Evolutionary conservation across 2,113 vertebrate species (phyloP).

Genomic region (Vanacampus margaritifer): DNA sequence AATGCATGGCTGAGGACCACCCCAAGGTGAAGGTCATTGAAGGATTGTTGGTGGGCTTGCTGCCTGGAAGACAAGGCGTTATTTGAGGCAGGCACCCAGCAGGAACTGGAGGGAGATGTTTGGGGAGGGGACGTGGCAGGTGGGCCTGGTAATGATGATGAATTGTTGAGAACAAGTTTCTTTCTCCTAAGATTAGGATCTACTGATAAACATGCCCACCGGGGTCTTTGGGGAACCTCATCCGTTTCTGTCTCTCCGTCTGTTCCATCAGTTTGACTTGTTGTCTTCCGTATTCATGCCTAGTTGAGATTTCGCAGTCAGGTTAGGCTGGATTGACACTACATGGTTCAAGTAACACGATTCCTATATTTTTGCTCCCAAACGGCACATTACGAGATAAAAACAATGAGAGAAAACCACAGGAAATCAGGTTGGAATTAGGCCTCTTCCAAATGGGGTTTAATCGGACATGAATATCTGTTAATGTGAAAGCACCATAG

Average conservation of each 20-base stretch:
- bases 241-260: slow-evolving; percentile 39
- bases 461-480: too few species aligned
- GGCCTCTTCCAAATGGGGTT: too few species aligned
- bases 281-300: slow-evolving; percentile 1
- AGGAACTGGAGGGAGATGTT: slow-evolving; percentile 18
- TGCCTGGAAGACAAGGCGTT: slow-evolving; percentile 23
- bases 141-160: slow-evolving; percentile 57
- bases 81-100: slow-evolving; percentile 20
- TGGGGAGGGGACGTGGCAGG: slow-evolving; percentile 37
- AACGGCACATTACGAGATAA: too few species aligned
- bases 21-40: slow-evolving; percentile 29
- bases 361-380: too few species aligned
- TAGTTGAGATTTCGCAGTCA: background rate
- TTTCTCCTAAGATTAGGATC: slow-evolving; percentile 72
- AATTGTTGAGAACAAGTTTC: slow-evolving; percentile 52
- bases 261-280: slow-evolving; percentile 22
- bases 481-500: too few species aligned
- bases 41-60: slow-evolving; percentile 10
- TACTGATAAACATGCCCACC: slow-evolving; percentile 67
- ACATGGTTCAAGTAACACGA: too few species aligned
- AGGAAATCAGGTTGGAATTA: too few species aligned
- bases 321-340: background rate
- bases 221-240: slow-evolving; percentile 65
- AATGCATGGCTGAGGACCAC: slow-evolving; percentile 54
- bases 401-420: too few species aligned